A percentile compares a stretch with the other conserved stretches of the same genome.
Conservation (phyloP, 2,888 invertebrate species). For the Parasteatoda lunata region DNA sequence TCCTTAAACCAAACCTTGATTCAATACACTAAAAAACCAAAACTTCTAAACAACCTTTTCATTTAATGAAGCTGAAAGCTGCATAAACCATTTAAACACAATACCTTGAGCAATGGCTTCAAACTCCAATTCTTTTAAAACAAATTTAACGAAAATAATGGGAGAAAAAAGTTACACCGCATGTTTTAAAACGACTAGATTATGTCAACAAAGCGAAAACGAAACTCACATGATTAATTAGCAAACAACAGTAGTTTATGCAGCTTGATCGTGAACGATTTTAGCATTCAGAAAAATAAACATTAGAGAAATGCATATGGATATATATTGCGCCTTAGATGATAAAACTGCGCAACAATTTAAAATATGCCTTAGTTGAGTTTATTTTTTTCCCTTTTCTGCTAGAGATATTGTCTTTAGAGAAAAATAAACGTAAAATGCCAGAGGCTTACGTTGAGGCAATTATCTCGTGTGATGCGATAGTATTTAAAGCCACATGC, state of each 20-base stretch:
- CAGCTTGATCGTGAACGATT: not conserved
- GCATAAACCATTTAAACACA: too few relatives aligned
- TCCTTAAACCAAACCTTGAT: too few relatives aligned
- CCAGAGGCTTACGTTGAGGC: constrained; percentile 11
- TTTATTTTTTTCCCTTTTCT: not conserved
- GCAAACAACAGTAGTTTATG: not conserved
- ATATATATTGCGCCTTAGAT: too few relatives aligned
- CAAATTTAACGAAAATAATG: not conserved
- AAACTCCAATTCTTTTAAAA: too few relatives aligned
- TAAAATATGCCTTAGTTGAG: not conserved
- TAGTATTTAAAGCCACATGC: constrained; percentile 13
- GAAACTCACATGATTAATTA: not conserved
- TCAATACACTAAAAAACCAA: too few relatives aligned
- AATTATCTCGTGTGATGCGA: not conserved
- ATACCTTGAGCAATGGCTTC: too few relatives aligned
- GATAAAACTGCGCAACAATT: too few relatives aligned
- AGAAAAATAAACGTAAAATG: constrained; percentile 6
- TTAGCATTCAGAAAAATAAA: not conserved
- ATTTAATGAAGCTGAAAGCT: too few relatives aligned
- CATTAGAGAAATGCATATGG: not conserved
- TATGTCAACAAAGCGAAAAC: not conserved
- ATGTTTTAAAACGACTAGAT: not conserved
- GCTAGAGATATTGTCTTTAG: constrained; percentile 8
- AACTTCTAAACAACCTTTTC: too few relatives aligned
- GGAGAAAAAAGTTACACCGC: not conserved